phyloP scores from a whole-genome alignment of 2,888 invertebrate species.

The Macrophya alboannulata region DNA sequence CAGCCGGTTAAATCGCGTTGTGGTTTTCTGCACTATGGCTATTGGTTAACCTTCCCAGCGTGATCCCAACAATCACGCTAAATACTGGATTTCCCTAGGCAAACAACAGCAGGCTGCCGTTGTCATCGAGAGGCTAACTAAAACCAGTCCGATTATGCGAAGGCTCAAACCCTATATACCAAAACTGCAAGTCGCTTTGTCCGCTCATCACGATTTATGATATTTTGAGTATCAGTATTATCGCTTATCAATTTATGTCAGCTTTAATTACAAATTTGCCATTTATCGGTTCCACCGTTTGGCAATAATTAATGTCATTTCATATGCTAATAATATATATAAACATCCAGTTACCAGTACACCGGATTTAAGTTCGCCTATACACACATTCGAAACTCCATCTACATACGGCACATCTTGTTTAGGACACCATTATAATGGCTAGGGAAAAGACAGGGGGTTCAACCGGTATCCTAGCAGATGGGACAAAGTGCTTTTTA shows the following conservation, averaged over 20 bases:
- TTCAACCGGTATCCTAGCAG: conserved; percentile 35
- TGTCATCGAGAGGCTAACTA: conserved; percentile 23
- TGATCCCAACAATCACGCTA: conserved; percentile 44
- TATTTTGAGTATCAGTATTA: background rate
- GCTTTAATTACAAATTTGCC: background rate
- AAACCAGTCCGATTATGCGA: conserved; percentile 31
- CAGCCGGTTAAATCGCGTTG: conserved; percentile 51
- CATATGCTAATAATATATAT: background rate
- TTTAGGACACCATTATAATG: conserved; percentile 13
- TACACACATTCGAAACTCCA: background rate
- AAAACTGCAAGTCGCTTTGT: background rate
- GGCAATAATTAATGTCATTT: background rate
- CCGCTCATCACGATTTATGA: background rate
- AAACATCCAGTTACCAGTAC: background rate
- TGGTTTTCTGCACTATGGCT: conserved; percentile 50
- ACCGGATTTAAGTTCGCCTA: background rate
- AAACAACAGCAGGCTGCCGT: conserved; percentile 25
- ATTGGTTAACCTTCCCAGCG: conserved; percentile 24
- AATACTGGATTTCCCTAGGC: conserved; percentile 50
- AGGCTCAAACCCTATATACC: background rate
- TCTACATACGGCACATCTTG: background rate
- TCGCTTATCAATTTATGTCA: background rate
- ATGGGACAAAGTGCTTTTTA: conserved; percentile 56
- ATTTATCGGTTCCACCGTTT: background rate
- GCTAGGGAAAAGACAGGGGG: conserved; percentile 29